These are phyloP conservation scores for Netelia virgata DNA, from an alignment of 2,888 invertebrate species.

Conservation along the genomic window DNA sequence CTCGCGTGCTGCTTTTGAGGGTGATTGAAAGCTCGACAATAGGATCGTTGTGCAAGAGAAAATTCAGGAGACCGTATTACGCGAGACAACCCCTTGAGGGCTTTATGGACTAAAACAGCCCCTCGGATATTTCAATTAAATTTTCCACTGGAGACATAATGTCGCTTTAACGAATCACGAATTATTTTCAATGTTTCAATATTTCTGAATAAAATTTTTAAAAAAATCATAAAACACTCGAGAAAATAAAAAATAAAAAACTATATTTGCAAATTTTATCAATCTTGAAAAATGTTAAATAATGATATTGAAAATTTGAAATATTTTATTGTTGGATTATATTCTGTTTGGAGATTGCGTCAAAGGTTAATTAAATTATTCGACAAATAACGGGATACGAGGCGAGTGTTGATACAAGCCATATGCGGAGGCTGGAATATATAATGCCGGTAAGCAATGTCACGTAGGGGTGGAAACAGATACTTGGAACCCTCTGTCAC, in stretches of 20 bases:
- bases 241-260: no score
- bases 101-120: no score
- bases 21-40: slow-evolving; percentile 15
- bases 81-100: no score
- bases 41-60: no score
- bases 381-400: neutral
- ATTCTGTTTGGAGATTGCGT: neutral
- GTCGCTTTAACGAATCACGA: no score
- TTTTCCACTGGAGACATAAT: no score
- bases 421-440: slow-evolving; percentile 27
- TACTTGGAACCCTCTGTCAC: neutral
- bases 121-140: no score
- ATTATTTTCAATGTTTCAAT: no score
- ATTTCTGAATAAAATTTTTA: no score
- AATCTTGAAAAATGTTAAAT: neutral
- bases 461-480: slow-evolving; percentile 42
- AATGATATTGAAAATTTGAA: neutral
- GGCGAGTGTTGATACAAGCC: neutral
- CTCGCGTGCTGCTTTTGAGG: neutral
- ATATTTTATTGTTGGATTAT: neutral
- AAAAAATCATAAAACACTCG: no score
- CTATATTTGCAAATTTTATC: neutral
- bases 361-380: neutral
- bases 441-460: slow-evolving; percentile 55
- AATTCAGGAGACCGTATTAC: no score